A percentile compares a stretch with the other conserved stretches of the same genome.
Conservation (phyloP, 2,888 invertebrate genomes). For the Dasysyrphus albostriatus region DNA sequence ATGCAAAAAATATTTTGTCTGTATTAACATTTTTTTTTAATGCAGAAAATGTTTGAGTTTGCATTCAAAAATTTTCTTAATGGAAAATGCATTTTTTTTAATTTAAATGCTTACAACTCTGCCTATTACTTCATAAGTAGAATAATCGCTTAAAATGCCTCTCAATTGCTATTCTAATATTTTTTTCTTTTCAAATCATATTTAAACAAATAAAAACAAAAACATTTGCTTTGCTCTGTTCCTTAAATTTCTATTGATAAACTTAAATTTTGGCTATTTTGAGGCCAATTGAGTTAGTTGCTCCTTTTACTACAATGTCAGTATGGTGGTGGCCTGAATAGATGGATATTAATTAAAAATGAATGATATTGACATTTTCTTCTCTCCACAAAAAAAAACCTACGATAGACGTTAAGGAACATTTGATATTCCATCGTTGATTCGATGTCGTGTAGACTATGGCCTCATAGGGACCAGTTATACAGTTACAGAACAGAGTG, state of each 20-base stretch:
- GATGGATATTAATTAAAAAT: constrained; percentile 74
- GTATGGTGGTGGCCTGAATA: not conserved
- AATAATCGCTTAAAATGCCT: too few species aligned
- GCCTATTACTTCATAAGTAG: too few species aligned
- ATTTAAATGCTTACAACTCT: too few species aligned
- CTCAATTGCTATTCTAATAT: too few species aligned
- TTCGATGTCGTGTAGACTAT: constrained; percentile 66
- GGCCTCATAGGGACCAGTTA: constrained; percentile 64
- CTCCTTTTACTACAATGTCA: not conserved
- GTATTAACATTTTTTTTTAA: too few species aligned
- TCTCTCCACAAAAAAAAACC: not conserved
- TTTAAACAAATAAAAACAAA: too few species aligned
- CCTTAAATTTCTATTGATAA: not conserved
- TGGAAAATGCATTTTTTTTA: too few species aligned
- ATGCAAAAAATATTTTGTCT: too few species aligned
- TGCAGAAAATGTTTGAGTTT: too few species aligned
- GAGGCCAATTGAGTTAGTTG: constrained; percentile 35
- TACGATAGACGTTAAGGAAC: not conserved
- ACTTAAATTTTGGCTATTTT: constrained; percentile 16
- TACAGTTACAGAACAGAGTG: constrained; percentile 6
- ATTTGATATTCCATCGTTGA: constrained; percentile 74
- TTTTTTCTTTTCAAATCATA: too few species aligned
- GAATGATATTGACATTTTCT: constrained; percentile 69
- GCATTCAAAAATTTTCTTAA: too few species aligned
- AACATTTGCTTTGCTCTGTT: not conserved